Base-by-base conservation (phyloP, 2,888 invertebrate genomes). In the Drosophila eohydei region DNA sequence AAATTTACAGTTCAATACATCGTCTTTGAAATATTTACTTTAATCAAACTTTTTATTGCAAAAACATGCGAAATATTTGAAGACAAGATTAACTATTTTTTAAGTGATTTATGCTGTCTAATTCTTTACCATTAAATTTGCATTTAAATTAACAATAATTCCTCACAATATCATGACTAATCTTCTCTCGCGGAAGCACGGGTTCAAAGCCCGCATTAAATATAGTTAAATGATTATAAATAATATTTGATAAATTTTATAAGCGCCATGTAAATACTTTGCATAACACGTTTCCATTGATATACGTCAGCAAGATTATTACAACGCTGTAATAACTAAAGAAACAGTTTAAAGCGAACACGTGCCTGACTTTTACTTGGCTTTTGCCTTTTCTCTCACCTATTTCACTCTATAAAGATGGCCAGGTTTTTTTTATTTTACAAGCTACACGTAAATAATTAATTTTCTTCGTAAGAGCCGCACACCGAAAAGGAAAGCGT, bases 201-300 rank as follows among this genome's bases (percentile, higher is more conserved):
- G n/a, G 67, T 67, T 67, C 67, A 67, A 67, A 38, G 36, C 11
- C 48, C 56, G 43, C 68, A 56, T 67, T 68, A 38, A 44, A 30
- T 28, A 34, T 34, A 16, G 54, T 36, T 36, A 41, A 14, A 32
- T 46, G 30, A 38, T 40, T 48, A 38, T 11, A 14, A n/a, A 4
- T 41, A 16, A 40, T 38, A 28, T 46, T 32, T 32, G 38, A 11
- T 6, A 7, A 44, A 46, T 65, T 16, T 26, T 51, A 26, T 57
- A 44, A 67, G 50, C 7, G 38, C 14, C 26, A 4, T 52, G 21
- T 36, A 52, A 52, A 36, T 36, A 36, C 38, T 54, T 69, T 48
- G 0, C 69, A 59, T 51, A 69, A 69, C 44, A 26, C 4, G 60
- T 60, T 54, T 50, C 8, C 12, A 38, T 48, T 11, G 14, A 52